Evolutionary conservation across 2,888 invertebrate species (phyloP).

Genomic region (Endotricha flammealis): DNA sequence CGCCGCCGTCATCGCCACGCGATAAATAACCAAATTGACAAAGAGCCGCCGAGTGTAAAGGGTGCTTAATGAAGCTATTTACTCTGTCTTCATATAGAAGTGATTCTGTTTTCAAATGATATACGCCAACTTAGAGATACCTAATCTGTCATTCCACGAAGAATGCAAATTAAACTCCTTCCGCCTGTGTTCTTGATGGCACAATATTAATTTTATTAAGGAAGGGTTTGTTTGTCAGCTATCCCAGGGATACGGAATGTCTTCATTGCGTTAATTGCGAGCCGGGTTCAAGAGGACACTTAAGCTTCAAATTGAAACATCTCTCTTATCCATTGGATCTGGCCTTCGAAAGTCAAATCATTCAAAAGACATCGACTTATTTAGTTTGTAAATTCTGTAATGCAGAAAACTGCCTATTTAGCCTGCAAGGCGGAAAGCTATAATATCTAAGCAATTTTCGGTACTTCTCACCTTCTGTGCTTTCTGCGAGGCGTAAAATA

Average conservation of each 20-base stretch:
- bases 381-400: no score
- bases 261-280: constrained; percentile 54
- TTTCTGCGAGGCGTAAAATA: no score
- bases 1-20: constrained; percentile 34
- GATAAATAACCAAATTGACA: constrained; percentile 61
- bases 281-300: constrained; percentile 31
- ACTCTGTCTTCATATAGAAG: constrained; percentile 33
- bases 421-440: no score
- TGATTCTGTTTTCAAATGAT: constrained; percentile 41
- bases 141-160: constrained; percentile 36
- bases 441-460: no score
- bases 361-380: no score
- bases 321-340: background rate
- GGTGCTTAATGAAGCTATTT: constrained; percentile 58
- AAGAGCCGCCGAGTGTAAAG: constrained; percentile 45
- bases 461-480: no score
- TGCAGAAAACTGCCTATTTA: no score
- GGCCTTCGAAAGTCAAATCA: no score
- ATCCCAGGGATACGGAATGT: constrained; percentile 43
- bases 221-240: constrained; percentile 45
- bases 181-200: constrained; percentile 34
- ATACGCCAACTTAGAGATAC: constrained; percentile 31
- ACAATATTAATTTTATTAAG: constrained; percentile 48
- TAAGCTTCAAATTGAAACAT: constrained; percentile 42
- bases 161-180: constrained; percentile 26